phyloP scores from a whole-genome alignment of 2,888 invertebrate genomes.

The Pheosia gnoma region DNA sequence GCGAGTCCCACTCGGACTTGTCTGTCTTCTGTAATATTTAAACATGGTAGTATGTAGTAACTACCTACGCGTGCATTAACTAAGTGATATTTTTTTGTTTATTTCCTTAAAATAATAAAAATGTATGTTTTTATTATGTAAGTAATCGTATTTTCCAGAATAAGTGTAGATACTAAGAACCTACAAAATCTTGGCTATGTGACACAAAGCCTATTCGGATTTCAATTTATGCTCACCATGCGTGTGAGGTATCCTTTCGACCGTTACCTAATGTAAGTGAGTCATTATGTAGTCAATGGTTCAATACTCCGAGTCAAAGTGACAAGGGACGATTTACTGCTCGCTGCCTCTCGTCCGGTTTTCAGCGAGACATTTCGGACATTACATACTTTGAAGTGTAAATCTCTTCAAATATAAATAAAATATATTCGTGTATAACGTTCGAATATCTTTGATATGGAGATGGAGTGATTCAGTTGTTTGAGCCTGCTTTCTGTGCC shows the following conservation, averaged over 20 bases:
- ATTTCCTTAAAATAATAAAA: too few species aligned
- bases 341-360: not conserved
- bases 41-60: too few species aligned
- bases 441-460: not conserved
- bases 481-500: too few species aligned
- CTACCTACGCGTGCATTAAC: too few species aligned
- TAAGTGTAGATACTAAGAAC: not conserved
- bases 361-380: conserved; percentile 4
- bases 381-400: conserved; percentile 8
- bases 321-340: conserved; percentile 10
- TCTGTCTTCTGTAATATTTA: too few species aligned
- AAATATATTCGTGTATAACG: not conserved
- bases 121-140: too few species aligned
- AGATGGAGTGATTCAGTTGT: not conserved
- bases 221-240: not conserved
- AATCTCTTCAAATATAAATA: conserved; percentile 10
- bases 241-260: not conserved
- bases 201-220: not conserved
- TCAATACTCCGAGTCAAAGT: conserved; percentile 3
- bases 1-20: too few species aligned
- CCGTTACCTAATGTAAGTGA: conserved; percentile 10
- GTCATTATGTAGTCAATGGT: conserved; percentile 6
- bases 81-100: too few species aligned
- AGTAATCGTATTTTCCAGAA: too few species aligned
- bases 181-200: not conserved